Evolutionary conservation across 1,140 invertebrate genomes (phyloP).

Genomic region (Eumeta japonica): DNA sequence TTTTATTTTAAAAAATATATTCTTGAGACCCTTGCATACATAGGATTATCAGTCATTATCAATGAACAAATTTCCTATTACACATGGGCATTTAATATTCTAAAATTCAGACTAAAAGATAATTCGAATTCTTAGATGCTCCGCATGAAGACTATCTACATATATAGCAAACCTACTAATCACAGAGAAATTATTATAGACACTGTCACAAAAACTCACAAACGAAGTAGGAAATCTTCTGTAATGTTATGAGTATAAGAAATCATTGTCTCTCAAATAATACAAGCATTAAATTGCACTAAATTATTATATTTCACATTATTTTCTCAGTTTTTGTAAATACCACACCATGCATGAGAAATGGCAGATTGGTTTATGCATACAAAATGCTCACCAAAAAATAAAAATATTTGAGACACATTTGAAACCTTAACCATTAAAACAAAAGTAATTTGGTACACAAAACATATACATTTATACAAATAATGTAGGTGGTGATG

Average conservation of each 20-base stretch:
- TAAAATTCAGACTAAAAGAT: no score
- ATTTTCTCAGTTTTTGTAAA: constrained; percentile 37
- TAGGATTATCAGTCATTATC: no score
- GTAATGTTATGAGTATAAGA: constrained; percentile 4
- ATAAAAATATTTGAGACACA: background rate
- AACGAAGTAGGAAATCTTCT: no score
- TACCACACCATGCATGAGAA: no score
- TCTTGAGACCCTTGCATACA: no score
- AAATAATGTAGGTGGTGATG: background rate
- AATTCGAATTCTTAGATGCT: no score
- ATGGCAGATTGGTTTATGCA: background rate
- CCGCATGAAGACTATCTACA: background rate
- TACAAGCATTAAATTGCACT: constrained; percentile 42
- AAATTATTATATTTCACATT: constrained; percentile 52
- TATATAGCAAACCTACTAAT: no score
- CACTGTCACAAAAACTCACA: background rate
- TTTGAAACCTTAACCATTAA: background rate
- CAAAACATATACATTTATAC: background rate
- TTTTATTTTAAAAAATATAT: no score
- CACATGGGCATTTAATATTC: no score
- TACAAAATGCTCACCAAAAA: background rate
- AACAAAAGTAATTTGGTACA: background rate
- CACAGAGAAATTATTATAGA: background rate
- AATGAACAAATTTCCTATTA: no score
- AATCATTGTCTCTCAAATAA: constrained; percentile 15